These are phyloP conservation scores for Bellardia bayeri DNA, from an alignment of 2,888 invertebrate genomes.

Conservation along the genomic window DNA sequence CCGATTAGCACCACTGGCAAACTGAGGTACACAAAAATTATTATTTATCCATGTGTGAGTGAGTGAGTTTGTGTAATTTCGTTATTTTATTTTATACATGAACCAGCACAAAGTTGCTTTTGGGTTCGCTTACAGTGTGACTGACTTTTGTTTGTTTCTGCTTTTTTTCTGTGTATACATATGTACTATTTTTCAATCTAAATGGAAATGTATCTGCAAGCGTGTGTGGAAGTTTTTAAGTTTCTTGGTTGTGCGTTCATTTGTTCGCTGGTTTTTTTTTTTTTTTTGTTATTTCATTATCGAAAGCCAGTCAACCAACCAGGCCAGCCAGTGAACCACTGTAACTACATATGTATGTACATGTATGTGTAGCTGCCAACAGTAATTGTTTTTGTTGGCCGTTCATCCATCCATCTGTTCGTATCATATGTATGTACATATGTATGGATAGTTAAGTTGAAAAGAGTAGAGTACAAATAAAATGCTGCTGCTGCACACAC, in stretches of 20 bases:
- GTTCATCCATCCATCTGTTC: conserved; percentile 59
- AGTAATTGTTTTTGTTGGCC: conserved; percentile 44
- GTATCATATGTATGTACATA: conserved; percentile 30
- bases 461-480: conserved; percentile 3
- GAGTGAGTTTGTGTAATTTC: conserved; percentile 36
- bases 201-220: conserved; percentile 16
- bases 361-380: conserved; percentile 39
- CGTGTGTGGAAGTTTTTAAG: conserved; percentile 24
- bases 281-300: conserved; percentile 41
- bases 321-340: conserved; percentile 51
- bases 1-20: conserved; percentile 62
- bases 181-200: background rate
- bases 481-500: conserved; percentile 14
- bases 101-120: conserved; percentile 66
- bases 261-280: conserved; percentile 44
- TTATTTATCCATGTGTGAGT: background rate
- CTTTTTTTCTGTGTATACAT: conserved; percentile 7
- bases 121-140: conserved; percentile 53
- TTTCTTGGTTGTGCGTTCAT: conserved; percentile 30
- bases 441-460: background rate
- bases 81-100: conserved; percentile 59
- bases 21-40: conserved; percentile 24
- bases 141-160: background rate
- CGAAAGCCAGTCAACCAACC: conserved; percentile 63
- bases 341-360: conserved; percentile 1